Evolutionary conservation across 1,140 invertebrate species (phyloP), one percentile per base, ranked within the genome.

Genomic region (Nephila pilipes): DNA sequence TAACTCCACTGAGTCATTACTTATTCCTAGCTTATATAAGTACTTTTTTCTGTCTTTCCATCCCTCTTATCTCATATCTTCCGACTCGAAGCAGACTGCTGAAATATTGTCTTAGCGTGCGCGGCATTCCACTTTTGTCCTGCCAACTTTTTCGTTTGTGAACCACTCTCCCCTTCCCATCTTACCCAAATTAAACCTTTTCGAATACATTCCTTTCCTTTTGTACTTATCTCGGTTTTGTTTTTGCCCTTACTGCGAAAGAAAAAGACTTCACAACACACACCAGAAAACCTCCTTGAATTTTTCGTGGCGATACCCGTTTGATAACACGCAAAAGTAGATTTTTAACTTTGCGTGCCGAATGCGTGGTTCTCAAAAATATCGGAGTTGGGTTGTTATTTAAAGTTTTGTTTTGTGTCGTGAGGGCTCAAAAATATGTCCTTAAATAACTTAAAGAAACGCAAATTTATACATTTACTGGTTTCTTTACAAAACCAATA

Each of bases 1-100:
- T 90, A 90, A 81, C 88, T 58, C 29, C 54, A 12, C 88, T 8
- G 29, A 60, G 75, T 90, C 88, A 90, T 90, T 90, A 90, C 65
- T 90, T 90, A 90, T 90, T 90, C 55, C 54, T 58, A 58, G 75
- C 55, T 81, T 81, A 90, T 90, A 55, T 46, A 80, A 79, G 65
- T n/a, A 36, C 80, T 29, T 80, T 57, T 90, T 75, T 90, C 1
- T 58, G 3, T 81, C 25, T 32, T 38, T 87, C 18, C 20, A 54
- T 90, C n/a, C 14, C 54, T 22, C 54, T 81, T 58, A 22, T 89
- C 36, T 89, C 65, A 54, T 36, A 63, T 89, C 79, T 90, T 10
- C 65, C 6, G 18, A 90, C 38, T 32, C 36, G 38, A 79, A 46
- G 38, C 25, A 89, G 63, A 20, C 18, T 60, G 54, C 46, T 25